phyloP scores from a whole-genome alignment of 2,888 invertebrate species.

The Andrena bucephala region DNA sequence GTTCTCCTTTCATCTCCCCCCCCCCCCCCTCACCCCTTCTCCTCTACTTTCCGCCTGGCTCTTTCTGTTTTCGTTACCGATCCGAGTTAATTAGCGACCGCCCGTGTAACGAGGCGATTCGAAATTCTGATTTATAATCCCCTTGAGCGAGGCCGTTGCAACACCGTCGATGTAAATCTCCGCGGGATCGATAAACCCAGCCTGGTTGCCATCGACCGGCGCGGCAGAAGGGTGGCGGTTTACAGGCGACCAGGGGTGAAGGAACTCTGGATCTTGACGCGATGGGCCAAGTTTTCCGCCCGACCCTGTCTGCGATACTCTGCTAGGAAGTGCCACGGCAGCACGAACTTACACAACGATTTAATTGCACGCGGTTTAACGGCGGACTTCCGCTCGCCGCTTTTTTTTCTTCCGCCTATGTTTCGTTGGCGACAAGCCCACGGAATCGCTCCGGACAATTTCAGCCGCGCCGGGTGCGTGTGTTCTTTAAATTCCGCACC shows the following conservation, averaged over 20 bases:
- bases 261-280: conserved; percentile 75
- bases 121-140: conserved; percentile 79
- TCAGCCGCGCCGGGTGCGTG: background rate
- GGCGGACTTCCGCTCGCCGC: background rate
- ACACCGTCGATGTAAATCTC: conserved; percentile 81
- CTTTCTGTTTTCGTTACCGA: conserved; percentile 1
- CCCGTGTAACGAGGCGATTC: conserved; percentile 59
- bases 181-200: conserved; percentile 79
- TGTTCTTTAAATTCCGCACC: background rate
- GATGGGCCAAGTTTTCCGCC: conserved; percentile 63
- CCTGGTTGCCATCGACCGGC: conserved; percentile 69
- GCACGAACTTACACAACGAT: conserved; percentile 32
- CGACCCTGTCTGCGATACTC: conserved; percentile 40
- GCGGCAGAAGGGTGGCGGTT: conserved; percentile 74
- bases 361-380: conserved; percentile 30
- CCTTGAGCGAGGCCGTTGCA: conserved; percentile 68
- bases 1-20: background rate
- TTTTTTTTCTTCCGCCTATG: background rate
- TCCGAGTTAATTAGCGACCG: conserved; percentile 60
- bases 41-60: background rate
- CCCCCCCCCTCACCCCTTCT: too few relatives aligned
- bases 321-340: background rate
- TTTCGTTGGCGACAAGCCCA: background rate
- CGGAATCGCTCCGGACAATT: background rate
- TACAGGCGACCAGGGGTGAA: conserved; percentile 79